These are phyloP conservation scores for Thoracochromis brauschi DNA, from an alignment of 2,113 vertebrate species.

Conservation along the genomic window DNA sequence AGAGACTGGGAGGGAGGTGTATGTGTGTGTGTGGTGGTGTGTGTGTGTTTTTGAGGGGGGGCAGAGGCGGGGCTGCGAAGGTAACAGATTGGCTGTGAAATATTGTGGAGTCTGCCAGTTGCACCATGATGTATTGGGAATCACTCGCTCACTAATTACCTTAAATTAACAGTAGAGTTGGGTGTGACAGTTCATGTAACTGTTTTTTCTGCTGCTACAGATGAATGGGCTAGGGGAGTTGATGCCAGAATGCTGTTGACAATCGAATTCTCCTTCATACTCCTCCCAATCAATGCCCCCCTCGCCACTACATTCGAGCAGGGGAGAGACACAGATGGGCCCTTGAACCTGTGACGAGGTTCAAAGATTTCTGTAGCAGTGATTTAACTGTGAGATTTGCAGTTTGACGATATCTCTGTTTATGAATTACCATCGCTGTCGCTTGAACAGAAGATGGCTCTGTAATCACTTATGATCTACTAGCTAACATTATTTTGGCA, in stretches of 20 bases:
- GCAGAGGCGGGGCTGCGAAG: constrained; percentile 24
- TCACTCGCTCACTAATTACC: constrained; percentile 78
- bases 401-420: constrained; percentile 43
- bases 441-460: neutral
- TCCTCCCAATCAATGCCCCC: constrained; percentile 56
- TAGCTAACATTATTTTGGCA: neutral
- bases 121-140: constrained; percentile 77
- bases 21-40: neutral
- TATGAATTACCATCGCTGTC: neutral
- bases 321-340: constrained; percentile 8
- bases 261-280: constrained; percentile 67
- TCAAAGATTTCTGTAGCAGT: constrained; percentile 16
- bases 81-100: constrained; percentile 73
- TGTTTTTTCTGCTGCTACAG: constrained; percentile 76
- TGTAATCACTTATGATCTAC: neutral
- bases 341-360: constrained; percentile 43
- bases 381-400: constrained; percentile 3
- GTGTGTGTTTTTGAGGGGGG: neutral
- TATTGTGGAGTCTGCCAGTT: constrained; percentile 73
- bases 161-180: constrained; percentile 81
- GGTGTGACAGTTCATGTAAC: constrained; percentile 77
- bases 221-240: constrained; percentile 73
- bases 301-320: constrained; percentile 9
- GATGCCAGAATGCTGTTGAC: constrained; percentile 68
- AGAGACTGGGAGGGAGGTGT: neutral